These are phyloP conservation scores for Agrochola litura DNA, from an alignment of 2,888 invertebrate genomes.

Conservation along the genomic window DNA sequence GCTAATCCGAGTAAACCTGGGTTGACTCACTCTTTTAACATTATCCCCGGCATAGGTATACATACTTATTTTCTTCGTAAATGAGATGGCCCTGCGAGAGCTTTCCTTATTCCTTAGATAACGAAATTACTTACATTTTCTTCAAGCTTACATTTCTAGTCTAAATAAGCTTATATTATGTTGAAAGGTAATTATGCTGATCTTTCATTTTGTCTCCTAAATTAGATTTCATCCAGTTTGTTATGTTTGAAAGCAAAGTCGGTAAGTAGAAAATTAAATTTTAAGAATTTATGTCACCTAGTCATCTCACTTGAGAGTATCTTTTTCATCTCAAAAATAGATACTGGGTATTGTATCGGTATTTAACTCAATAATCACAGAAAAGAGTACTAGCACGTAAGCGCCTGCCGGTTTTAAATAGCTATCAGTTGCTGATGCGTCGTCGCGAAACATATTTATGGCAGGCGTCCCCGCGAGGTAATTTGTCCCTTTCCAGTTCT, in stretches of 20 bases:
- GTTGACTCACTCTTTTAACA: slow-evolving; percentile 61
- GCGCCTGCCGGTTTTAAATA: slow-evolving; percentile 51
- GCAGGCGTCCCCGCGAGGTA: slow-evolving; percentile 19
- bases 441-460: neutral
- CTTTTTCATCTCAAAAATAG: neutral
- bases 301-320: neutral
- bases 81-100: slow-evolving; percentile 58
- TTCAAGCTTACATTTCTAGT: slow-evolving; percentile 58
- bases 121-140: slow-evolving; percentile 61
- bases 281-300: neutral
- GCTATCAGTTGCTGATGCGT: slow-evolving; percentile 21
- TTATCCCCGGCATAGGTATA: slow-evolving; percentile 57
- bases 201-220: slow-evolving; percentile 52
- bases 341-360: neutral
- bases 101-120: slow-evolving; percentile 59
- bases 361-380: neutral
- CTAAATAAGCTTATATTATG: slow-evolving; percentile 57
- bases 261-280: slow-evolving; percentile 44
- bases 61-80: slow-evolving; percentile 59
- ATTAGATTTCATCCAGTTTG: slow-evolving; percentile 46
- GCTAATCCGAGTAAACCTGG: slow-evolving; percentile 61
- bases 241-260: slow-evolving; percentile 38
- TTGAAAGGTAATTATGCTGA: slow-evolving; percentile 59
- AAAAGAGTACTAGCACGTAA: neutral
- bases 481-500: neutral